Evolutionary conservation across 1,140 invertebrate genomes (phyloP).

Genomic region (Macrobrachium nipponense): DNA sequence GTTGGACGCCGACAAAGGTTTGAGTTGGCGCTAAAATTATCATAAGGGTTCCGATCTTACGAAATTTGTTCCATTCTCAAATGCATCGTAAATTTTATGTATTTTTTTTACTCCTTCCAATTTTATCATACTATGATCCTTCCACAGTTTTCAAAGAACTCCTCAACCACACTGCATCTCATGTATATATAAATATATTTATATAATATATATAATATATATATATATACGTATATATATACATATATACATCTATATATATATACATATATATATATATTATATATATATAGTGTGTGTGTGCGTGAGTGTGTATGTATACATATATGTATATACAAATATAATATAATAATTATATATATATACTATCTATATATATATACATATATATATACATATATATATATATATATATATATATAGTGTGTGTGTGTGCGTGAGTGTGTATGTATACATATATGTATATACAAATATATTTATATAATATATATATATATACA

Average conservation of each 20-base stretch:
- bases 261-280: not conserved
- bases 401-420: not conserved
- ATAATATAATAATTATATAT: not conserved
- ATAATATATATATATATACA: not conserved
- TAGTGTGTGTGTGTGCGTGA: no score
- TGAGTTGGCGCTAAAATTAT: no score
- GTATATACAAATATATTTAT: not conserved
- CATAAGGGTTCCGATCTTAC: no score
- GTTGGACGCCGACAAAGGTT: no score
- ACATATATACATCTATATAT: not conserved
- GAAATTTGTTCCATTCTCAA: no score
- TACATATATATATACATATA: slow-evolving; percentile 1
- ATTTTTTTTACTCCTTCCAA: no score
- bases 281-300: not conserved
- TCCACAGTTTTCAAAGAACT: no score
- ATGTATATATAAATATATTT: not conserved
- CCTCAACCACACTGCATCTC: no score
- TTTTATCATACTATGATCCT: no score
- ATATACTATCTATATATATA: not conserved
- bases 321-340: not conserved
- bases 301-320: no score
- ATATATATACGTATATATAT: not conserved
- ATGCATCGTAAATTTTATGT: no score
- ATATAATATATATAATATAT: not conserved
- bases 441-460: not conserved